Percentiles rank a stretch among this genome's conserved stretches.
Conservation (phyloP, 2,888 invertebrate genomes). For the Lucinisca nassula region DNA sequence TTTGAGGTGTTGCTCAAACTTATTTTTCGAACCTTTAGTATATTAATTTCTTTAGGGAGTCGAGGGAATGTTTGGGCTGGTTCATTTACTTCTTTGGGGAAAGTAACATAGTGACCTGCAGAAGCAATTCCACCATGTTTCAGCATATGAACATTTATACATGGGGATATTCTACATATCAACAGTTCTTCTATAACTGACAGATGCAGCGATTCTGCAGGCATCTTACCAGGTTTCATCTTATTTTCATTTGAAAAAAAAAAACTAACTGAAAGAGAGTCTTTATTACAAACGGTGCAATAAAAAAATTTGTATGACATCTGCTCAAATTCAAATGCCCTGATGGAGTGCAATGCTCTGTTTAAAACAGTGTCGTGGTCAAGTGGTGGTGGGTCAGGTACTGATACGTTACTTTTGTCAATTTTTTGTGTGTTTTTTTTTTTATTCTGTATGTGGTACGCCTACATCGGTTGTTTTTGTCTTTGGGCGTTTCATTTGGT, state of each 20-base stretch:
- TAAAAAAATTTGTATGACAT: constrained; percentile 20
- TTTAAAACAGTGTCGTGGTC: too few species aligned
- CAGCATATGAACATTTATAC: constrained; percentile 41
- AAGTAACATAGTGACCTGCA: constrained; percentile 62
- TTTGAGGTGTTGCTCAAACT: constrained; percentile 54
- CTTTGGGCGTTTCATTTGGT: too few species aligned
- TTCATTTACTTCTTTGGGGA: constrained; percentile 61
- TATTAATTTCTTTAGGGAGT: constrained; percentile 48
- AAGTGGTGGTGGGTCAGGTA: too few species aligned
- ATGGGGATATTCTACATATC: constrained; percentile 24
- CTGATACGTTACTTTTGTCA: too few species aligned
- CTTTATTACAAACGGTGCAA: background rate
- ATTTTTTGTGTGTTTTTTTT: too few species aligned
- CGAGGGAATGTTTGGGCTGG: constrained; percentile 35
- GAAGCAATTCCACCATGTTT: constrained; percentile 67
- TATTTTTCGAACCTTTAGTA: constrained; percentile 40
- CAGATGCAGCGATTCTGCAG: constrained; percentile 20
- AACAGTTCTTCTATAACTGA: constrained; percentile 40
- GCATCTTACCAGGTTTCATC: constrained; percentile 24
- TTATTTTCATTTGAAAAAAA: constrained; percentile 51
- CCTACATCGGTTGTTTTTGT: too few species aligned
- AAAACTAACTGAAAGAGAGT: background rate
- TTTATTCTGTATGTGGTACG: too few species aligned
- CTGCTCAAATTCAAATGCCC: too few species aligned
- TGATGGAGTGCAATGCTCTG: too few species aligned